Evolutionary conservation across 2,113 vertebrate species (phyloP).

Genomic region (Rutilus rutilus): DNA sequence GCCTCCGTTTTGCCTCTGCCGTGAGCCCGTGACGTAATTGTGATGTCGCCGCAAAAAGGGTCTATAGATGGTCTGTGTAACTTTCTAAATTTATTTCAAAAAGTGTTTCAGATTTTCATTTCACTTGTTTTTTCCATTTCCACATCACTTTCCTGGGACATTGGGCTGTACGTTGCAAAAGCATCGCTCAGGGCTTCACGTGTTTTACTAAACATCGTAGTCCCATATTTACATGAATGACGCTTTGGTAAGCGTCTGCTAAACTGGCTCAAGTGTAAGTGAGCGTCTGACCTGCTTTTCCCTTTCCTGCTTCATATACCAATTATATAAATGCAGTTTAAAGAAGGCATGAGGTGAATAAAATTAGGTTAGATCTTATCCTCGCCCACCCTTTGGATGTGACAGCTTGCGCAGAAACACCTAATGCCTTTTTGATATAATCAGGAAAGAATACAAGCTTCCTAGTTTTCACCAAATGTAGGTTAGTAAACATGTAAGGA

Average conservation of each 20-base stretch:
- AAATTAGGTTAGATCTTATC: constrained; percentile 76
- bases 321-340: constrained; percentile 60
- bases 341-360: constrained; percentile 32
- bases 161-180: background rate
- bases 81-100: background rate
- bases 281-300: constrained; percentile 61
- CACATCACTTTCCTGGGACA: background rate
- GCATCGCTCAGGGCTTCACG: background rate
- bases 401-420: constrained; percentile 67
- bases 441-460: constrained; percentile 59
- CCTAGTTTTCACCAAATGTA: constrained; percentile 57
- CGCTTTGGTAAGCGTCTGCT: background rate
- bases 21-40: too few relatives aligned
- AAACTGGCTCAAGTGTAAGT: background rate
- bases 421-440: constrained; percentile 60
- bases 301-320: constrained; percentile 49
- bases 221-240: constrained; percentile 2
- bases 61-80: background rate
- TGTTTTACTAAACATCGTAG: constrained; percentile 9
- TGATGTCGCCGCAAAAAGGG: too few relatives aligned
- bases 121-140: background rate
- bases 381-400: constrained; percentile 53
- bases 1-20: too few relatives aligned
- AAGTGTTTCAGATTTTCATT: background rate
- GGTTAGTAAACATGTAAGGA: constrained; percentile 69